Base-by-base conservation (phyloP, 1,140 invertebrate species). In the Ceratina australensis region DNA sequence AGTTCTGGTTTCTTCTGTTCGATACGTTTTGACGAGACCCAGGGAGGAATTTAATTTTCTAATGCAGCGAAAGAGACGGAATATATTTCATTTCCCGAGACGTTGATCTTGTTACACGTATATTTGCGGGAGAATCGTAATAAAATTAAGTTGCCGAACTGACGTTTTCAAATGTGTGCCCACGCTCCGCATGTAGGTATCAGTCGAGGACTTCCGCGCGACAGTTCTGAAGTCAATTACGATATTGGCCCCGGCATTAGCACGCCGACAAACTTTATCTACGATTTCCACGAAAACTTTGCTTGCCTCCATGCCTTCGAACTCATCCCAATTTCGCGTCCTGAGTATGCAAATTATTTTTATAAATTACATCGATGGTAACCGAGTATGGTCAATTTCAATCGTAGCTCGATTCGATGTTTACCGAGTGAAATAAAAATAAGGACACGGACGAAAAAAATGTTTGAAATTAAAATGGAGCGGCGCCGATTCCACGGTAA, bases 151-250 rank as follows among this genome's bases (percentile, higher is more conserved):
- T 78, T 72, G 26, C 60, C 60, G 33, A 72, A 56, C 50, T 65
- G 26, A 49, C 47, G 72, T 72, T 60, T 72, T 72, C 24, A 33
- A 64, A 63, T 52, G 68, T 68, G 63, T 65, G 52, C 24, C 49
- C 64, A 63, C 69, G n/a, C n/a, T n/a, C 20, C 20, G 50, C 72
- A 72, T 64, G 33, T 10, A 42, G 33, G 33, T 42, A 42, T 72
- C 72, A 84, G 71, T 80, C 72, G 67, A 73, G 72, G 69, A 73
- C 47, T 67, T 72, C 81, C 80, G 60, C 72, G 78, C 81, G 80
- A 85, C 81, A 85, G 78, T 83, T 82, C 79, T 69, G 68, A 76
- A 76, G 78, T 84, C 81, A 87, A 86, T 87, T 86, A 87, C 83
- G 85, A 82, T 87, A 87, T 87, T 87, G 83, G 79, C 78, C 81